phyloP scores from a whole-genome alignment of 2,113 vertebrate species.

The Andinoacara biseriatus region DNA sequence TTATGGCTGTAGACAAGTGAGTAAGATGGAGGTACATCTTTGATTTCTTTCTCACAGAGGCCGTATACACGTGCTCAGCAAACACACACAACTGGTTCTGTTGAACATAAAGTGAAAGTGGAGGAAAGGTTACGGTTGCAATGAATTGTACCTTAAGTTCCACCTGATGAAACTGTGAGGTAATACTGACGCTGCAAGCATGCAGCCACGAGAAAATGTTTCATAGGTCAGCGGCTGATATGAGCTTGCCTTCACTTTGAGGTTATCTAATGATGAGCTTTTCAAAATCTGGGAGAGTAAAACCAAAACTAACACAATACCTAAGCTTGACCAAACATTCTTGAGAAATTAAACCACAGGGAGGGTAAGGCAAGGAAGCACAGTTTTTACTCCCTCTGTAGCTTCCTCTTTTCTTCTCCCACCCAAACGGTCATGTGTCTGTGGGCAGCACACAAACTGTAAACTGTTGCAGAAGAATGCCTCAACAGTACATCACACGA shows the following conservation, averaged over 20 bases:
- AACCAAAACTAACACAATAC: not conserved
- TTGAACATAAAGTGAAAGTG: not conserved
- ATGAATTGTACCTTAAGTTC: not conserved
- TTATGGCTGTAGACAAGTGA: constrained; percentile 50
- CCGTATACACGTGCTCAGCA: not conserved
- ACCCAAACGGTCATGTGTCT: not conserved
- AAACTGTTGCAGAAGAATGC: constrained; percentile 16
- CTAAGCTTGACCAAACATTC: not conserved
- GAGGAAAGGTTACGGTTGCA: not conserved
- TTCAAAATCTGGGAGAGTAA: not conserved
- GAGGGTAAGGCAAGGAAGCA: not conserved
- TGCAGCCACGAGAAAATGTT: not conserved
- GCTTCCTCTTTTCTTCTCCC: constrained; percentile 24
- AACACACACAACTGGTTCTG: not conserved
- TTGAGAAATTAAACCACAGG: not conserved
- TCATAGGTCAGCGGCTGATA: not conserved
- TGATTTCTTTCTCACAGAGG: not conserved
- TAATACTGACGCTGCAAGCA: constrained; percentile 23
- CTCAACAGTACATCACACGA: not conserved
- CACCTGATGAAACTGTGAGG: not conserved
- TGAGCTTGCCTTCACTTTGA: not conserved
- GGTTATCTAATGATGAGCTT: not conserved
- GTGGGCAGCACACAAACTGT: not conserved
- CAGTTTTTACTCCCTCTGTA: not conserved
- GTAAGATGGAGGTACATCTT: constrained; percentile 21